These are phyloP conservation scores for Heliconius sara DNA, from an alignment of 2,888 invertebrate species.

Conservation along the genomic window DNA sequence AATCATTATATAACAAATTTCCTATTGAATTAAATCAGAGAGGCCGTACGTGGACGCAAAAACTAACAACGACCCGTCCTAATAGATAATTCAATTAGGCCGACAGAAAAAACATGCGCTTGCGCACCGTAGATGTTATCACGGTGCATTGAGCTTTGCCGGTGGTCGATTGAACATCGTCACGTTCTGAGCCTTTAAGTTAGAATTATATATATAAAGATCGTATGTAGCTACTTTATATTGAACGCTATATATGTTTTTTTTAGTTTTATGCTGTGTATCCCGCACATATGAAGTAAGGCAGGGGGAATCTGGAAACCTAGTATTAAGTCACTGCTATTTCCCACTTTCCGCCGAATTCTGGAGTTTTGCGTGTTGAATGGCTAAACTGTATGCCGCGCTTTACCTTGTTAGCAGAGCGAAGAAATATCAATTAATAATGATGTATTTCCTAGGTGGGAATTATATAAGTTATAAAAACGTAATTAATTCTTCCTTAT, in stretches of 20 bases:
- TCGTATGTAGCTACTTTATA: neutral
- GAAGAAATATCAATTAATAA: too few species aligned
- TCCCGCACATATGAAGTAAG: too few species aligned
- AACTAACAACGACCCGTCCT: slow-evolving; percentile 42
- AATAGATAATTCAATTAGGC: slow-evolving; percentile 50
- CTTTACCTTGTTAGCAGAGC: too few species aligned
- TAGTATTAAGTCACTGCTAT: too few species aligned
- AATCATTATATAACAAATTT: neutral
- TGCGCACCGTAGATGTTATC: slow-evolving; percentile 43
- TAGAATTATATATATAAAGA: neutral
- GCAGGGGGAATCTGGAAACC: too few species aligned
- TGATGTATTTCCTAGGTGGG: too few species aligned
- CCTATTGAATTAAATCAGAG: neutral
- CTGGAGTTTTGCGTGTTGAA: too few species aligned
- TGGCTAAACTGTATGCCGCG: too few species aligned
- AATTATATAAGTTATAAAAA: too few species aligned
- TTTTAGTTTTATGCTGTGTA: neutral
- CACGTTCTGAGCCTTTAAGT: slow-evolving; percentile 32
- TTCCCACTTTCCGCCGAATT: too few species aligned
- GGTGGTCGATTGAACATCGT: slow-evolving; percentile 44
- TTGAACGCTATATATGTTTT: neutral
- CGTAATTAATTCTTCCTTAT: too few species aligned
- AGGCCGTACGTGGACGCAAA: slow-evolving; percentile 32
- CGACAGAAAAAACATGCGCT: slow-evolving; percentile 48
- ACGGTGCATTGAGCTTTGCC: slow-evolving; percentile 41